phyloP scores from a whole-genome alignment of 1,140 invertebrate genomes.

The Oncopodura yosiiana region DNA sequence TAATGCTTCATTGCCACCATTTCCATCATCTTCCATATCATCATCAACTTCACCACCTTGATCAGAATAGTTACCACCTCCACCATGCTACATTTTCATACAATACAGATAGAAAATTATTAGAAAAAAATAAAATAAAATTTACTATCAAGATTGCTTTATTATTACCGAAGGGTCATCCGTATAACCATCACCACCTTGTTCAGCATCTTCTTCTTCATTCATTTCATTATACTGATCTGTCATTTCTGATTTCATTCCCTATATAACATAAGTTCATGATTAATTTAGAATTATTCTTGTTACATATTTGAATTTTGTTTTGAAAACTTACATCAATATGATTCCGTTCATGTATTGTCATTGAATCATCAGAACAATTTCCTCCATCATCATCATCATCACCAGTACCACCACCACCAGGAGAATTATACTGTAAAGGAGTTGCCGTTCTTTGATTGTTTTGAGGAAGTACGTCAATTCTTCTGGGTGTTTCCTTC shows the following conservation, averaged over 20 bases:
- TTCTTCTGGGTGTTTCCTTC: constrained; percentile 32
- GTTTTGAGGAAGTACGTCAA: constrained; percentile 15
- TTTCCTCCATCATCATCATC: constrained; percentile 8
- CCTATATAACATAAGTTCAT: constrained; percentile 4
- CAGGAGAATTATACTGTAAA: constrained; percentile 6
- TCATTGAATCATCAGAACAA: constrained; percentile 7
- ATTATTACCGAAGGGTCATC: constrained; percentile 15
- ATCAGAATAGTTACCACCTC: constrained; percentile 24
- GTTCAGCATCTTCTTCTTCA: constrained; percentile 20
- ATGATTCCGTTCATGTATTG: constrained; percentile 26
- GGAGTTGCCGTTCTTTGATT: neutral
- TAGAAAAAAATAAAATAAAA: neutral
- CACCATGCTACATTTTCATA: constrained; percentile 9
- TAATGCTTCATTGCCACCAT: constrained; percentile 10
- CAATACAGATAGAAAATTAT: constrained; percentile 6
- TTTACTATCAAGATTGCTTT: neutral
- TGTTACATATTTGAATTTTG: neutral
- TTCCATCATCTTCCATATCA: constrained; percentile 24
- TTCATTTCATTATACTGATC: constrained; percentile 25
- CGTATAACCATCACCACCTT: constrained; percentile 27
- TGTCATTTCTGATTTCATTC: constrained; percentile 20
- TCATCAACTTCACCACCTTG: constrained; percentile 25
- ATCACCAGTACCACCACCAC: constrained; percentile 20
- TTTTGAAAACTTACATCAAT: constrained; percentile 5
- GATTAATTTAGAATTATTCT: neutral